phyloP scores from a whole-genome alignment of 2,113 vertebrate species.

The Ariopsis seemanni region DNA sequence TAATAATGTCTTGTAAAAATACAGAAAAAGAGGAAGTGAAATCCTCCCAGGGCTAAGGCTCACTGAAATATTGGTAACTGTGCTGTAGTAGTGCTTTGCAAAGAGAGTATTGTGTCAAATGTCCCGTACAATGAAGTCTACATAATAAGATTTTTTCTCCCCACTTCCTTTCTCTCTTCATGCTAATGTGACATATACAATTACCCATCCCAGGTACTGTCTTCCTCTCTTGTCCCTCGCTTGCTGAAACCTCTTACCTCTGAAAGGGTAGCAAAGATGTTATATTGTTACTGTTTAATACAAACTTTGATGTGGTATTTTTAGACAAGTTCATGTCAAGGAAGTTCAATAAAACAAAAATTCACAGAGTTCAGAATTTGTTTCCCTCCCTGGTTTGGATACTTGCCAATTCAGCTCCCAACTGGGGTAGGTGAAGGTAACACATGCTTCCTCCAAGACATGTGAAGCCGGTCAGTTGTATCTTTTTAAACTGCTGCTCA shows the following conservation, averaged over 20 bases:
- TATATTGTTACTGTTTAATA: background rate
- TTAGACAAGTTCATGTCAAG: background rate
- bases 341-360: background rate
- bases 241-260: background rate
- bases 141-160: background rate
- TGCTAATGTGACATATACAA: slow-evolving; percentile 6
- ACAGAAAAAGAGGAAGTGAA: background rate
- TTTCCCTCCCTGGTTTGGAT: background rate
- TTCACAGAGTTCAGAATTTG: background rate
- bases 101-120: background rate
- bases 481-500: background rate
- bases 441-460: background rate
- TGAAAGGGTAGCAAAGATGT: background rate
- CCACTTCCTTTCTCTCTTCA: background rate
- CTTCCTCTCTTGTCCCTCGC: background rate
- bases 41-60: background rate
- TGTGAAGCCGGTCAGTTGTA: background rate
- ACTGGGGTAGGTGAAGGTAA: background rate
- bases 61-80: background rate
- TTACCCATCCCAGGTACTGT: background rate
- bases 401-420: background rate
- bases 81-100: background rate
- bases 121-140: background rate
- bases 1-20: slow-evolving; percentile 18
- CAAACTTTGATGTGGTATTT: background rate